Evolutionary conservation across 1,140 invertebrate species (phyloP).

Genomic region (Drosophila simulans): DNA sequence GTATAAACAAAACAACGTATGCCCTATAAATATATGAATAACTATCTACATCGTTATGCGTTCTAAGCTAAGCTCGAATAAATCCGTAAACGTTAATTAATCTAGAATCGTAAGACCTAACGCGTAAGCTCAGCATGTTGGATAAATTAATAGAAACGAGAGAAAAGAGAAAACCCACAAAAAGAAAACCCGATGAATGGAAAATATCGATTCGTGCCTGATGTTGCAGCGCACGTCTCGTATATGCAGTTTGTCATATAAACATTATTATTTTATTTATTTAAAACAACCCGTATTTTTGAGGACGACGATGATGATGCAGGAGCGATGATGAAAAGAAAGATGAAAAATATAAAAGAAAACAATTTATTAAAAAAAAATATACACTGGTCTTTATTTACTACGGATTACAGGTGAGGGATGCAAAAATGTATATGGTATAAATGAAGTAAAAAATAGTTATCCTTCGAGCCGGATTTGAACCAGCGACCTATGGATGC

Average conservation of each 20-base stretch:
- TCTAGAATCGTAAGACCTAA: conserved; percentile 57
- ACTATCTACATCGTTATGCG: conserved; percentile 78
- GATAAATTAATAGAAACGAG: conserved; percentile 63
- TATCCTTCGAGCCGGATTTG: conserved; percentile 89
- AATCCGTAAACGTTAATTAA: conserved; percentile 75
- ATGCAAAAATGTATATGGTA: too few relatives aligned
- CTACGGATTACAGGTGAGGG: background rate
- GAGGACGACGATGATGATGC: conserved; percentile 53
- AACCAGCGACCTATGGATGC: conserved; percentile 90
- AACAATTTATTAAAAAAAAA: conserved; percentile 78
- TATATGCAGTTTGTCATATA: conserved; percentile 73
- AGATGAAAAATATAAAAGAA: conserved; percentile 74
- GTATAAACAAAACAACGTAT: conserved; percentile 60
- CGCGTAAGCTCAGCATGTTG: conserved; percentile 73
- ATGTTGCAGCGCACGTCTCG: conserved; percentile 73
- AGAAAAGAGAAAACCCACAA: conserved; percentile 27
- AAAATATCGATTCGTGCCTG: conserved; percentile 68
- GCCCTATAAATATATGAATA: conserved; percentile 49
- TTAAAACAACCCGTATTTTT: conserved; percentile 73
- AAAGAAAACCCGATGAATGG: conserved; percentile 41
- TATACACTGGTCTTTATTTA: conserved; percentile 20
- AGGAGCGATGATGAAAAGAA: conserved; percentile 57
- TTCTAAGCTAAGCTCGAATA: conserved; percentile 78
- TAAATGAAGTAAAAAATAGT: background rate
- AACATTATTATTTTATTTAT: conserved; percentile 80